These are phyloP conservation scores for Stenoptilia bipunctidactyla DNA, from an alignment of 2,888 invertebrate species.

Conservation along the genomic window DNA sequence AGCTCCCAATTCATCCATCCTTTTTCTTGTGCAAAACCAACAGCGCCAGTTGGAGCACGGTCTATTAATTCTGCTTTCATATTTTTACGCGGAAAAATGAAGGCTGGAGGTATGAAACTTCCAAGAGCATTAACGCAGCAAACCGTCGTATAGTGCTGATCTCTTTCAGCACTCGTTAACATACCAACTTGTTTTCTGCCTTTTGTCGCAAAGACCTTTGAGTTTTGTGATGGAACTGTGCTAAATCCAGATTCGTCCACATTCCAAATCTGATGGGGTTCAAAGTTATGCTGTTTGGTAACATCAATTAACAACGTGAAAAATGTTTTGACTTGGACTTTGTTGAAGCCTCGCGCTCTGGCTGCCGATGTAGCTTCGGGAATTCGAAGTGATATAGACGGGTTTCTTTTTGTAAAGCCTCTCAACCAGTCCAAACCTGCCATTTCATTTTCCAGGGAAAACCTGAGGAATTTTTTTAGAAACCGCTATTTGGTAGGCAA, in stretches of 20 bases:
- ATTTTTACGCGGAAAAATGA: conserved; percentile 15
- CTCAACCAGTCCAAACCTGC: conserved; percentile 11
- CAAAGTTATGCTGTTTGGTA: conserved; percentile 9
- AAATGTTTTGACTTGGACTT: conserved; percentile 7
- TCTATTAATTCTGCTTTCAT: conserved; percentile 10
- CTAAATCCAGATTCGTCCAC: conserved; percentile 11
- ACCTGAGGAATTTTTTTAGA: no score
- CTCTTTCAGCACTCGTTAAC: conserved; percentile 11
- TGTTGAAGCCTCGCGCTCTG: conserved; percentile 10
- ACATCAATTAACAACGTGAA: conserved; percentile 8
- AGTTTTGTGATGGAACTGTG: conserved; percentile 8
- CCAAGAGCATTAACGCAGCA: conserved; percentile 12
- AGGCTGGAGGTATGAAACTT: conserved; percentile 13
- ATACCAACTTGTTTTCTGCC: conserved; percentile 7
- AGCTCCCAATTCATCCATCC: conserved; percentile 14
- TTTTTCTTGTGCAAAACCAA: conserved; percentile 18
- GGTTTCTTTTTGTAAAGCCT: conserved; percentile 7
- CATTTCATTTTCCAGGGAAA: conserved; percentile 6
- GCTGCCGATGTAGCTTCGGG: conserved; percentile 10
- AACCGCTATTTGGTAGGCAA: no score
- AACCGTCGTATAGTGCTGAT: conserved; percentile 9
- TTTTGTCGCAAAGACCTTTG: conserved; percentile 11
- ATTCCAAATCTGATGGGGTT: conserved; percentile 10
- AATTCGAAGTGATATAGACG: conserved; percentile 7
- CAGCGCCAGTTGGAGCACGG: conserved; percentile 12